Conservation (phyloP, 2,888 invertebrate genomes). For the Mythimna lalbum region DNA sequence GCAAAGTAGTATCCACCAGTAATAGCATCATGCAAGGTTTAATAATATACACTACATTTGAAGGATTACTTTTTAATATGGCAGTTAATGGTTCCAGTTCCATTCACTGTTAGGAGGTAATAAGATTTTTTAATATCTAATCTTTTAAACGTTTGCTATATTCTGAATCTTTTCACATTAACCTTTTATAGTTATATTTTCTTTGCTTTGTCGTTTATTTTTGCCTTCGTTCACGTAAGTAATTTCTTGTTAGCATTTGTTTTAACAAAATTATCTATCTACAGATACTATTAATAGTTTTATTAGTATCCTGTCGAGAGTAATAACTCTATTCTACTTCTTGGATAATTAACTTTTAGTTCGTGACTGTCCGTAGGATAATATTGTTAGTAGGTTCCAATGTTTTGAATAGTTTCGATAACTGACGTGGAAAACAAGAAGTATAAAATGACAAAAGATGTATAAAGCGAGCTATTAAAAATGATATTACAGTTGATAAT, state of each 20-base stretch:
- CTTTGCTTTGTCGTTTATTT: not conserved
- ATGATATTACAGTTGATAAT: not conserved
- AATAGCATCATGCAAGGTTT: slow-evolving; percentile 1
- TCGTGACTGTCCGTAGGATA: not conserved
- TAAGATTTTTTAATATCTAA: no score
- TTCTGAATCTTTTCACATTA: not conserved
- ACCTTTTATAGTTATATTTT: not conserved
- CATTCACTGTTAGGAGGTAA: no score
- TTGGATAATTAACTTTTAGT: not conserved
- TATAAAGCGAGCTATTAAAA: not conserved
- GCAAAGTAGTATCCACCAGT: not conserved
- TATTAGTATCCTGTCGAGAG: slow-evolving; percentile 3
- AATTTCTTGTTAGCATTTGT: not conserved
- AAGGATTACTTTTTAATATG: not conserved
- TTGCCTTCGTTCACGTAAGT: not conserved
- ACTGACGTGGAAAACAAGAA: not conserved
- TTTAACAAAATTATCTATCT: not conserved
- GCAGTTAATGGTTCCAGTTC: no score
- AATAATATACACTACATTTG: slow-evolving; percentile 4
- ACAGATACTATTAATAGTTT: slow-evolving; percentile 19
- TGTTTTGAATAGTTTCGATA: not conserved
- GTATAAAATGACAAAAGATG: not conserved
- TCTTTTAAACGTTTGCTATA: not conserved
- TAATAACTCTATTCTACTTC: slow-evolving; percentile 10
- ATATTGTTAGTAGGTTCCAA: not conserved